These are phyloP conservation scores for Pungitius pungitius DNA, from an alignment of 2,113 vertebrate genomes.

Conservation along the genomic window DNA sequence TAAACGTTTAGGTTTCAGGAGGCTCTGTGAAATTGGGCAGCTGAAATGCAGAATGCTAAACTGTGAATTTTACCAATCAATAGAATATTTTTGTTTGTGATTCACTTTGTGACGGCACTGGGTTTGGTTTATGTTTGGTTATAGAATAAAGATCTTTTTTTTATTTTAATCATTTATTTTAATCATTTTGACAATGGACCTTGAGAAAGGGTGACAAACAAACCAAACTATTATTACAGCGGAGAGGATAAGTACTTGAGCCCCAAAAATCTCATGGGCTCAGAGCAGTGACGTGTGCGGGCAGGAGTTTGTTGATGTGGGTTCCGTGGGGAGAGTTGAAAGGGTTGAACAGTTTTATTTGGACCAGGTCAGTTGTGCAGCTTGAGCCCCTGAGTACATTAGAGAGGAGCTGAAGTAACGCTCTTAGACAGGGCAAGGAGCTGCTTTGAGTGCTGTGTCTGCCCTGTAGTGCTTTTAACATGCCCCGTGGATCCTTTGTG, in stretches of 20 bases:
- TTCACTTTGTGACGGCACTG: no score
- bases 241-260: slow-evolving; percentile 18
- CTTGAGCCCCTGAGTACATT: slow-evolving; percentile 68
- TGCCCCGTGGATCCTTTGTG: slow-evolving; percentile 54
- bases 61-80: no score
- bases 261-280: slow-evolving; percentile 27
- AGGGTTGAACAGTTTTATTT: slow-evolving; percentile 64
- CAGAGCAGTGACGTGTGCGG: slow-evolving; percentile 22
- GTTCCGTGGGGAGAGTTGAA: slow-evolving; percentile 59
- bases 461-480: slow-evolving; percentile 66
- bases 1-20: no score
- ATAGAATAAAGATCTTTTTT: no score
- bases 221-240: slow-evolving; percentile 20
- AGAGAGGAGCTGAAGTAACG: slow-evolving; percentile 64
- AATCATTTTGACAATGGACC: no score
- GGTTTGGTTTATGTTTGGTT: no score
- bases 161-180: no score
- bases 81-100: no score
- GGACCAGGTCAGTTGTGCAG: slow-evolving; percentile 60
- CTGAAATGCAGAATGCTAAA: no score
- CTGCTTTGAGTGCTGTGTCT: slow-evolving; percentile 48
- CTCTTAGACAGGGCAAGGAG: slow-evolving; percentile 48
- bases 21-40: no score
- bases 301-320: slow-evolving; percentile 39
- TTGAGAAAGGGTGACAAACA: slow-evolving; percentile 11